Evolutionary conservation across 2,113 vertebrate species (phyloP).

Genomic region (Craseonycteris thonglongyai): DNA sequence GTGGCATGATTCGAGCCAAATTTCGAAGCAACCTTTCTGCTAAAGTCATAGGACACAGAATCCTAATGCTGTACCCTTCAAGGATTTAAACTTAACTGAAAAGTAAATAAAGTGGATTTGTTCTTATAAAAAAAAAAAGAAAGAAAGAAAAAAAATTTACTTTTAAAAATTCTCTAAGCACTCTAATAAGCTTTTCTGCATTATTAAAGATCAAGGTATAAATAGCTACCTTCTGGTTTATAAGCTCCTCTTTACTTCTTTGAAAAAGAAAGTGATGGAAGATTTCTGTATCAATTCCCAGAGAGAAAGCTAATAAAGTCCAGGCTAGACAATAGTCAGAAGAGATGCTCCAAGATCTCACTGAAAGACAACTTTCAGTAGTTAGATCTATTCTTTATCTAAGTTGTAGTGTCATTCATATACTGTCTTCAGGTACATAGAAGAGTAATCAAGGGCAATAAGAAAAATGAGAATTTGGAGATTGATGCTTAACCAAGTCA

Average conservation of each 20-base stretch:
- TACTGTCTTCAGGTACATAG: neutral
- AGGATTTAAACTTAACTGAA: too few species aligned
- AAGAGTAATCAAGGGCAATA: neutral
- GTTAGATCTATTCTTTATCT: neutral
- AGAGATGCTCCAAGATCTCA: neutral
- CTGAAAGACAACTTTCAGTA: neutral
- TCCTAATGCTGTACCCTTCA: too few species aligned
- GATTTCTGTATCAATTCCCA: neutral
- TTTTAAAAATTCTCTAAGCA: neutral
- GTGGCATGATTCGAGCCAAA: too few species aligned
- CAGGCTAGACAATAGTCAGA: neutral
- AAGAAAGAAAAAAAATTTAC: neutral
- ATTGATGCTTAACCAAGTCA: neutral
- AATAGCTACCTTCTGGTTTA: neutral
- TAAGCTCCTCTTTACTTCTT: neutral
- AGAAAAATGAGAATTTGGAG: neutral
- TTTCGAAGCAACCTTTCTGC: too few species aligned
- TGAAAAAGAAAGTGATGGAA: neutral
- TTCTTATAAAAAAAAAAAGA: too few species aligned
- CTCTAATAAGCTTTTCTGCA: neutral
- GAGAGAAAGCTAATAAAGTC: neutral
- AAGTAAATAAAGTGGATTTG: too few species aligned
- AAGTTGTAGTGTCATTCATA: neutral
- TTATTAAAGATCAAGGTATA: neutral
- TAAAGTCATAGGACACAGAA: too few species aligned